These are phyloP conservation scores for Anthophora plumipes DNA, from an alignment of 2,888 invertebrate genomes.

Conservation along the genomic window DNA sequence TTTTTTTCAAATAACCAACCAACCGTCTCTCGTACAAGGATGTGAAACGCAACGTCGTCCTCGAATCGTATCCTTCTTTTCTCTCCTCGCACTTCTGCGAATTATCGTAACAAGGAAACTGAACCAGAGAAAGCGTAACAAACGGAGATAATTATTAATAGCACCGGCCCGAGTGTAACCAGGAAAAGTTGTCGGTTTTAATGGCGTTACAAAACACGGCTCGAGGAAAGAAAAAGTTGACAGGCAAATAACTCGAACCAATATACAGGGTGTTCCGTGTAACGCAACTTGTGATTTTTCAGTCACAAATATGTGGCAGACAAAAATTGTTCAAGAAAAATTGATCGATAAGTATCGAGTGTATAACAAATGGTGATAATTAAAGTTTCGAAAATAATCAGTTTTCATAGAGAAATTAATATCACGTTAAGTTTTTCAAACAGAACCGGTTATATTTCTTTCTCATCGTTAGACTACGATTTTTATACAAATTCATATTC, in stretches of 20 bases:
- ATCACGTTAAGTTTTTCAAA: no score
- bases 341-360: no score
- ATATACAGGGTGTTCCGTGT: no score
- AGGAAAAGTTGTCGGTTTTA: slow-evolving; percentile 34
- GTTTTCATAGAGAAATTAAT: no score
- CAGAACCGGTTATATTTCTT: no score
- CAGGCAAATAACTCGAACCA: neutral
- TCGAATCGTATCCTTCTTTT: slow-evolving; percentile 8
- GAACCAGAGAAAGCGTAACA: slow-evolving; percentile 57
- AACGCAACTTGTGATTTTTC: no score
- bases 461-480: no score
- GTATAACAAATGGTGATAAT: no score
- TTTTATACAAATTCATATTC: no score
- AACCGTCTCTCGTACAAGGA: slow-evolving; percentile 19
- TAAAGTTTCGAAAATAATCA: no score
- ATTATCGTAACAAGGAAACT: slow-evolving; percentile 7
- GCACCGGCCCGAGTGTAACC: neutral
- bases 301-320: no score
- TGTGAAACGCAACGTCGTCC: slow-evolving; percentile 46
- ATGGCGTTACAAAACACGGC: slow-evolving; percentile 21
- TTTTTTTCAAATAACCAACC: slow-evolving; percentile 14
- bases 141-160: slow-evolving; percentile 50
- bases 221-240: slow-evolving; percentile 16
- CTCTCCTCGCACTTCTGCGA: neutral
- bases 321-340: no score